A percentile compares a stretch with the other conserved stretches of the same genome.
These are phyloP conservation scores for Chionis minor DNA, from an alignment of 2,113 vertebrate species.

Conservation along the genomic window DNA sequence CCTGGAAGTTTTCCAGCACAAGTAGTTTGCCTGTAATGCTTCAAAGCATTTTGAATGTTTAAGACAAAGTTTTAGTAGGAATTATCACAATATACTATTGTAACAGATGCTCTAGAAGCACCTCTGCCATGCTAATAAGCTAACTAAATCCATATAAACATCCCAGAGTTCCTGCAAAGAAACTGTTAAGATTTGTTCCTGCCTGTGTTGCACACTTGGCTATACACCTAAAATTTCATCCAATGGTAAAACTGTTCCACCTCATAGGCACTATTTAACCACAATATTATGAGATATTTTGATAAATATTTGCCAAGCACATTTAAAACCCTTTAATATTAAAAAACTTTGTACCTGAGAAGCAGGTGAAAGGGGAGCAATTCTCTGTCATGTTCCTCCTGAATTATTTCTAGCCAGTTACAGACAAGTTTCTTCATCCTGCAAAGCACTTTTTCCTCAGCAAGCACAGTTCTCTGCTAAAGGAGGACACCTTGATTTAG, in stretches of 20 bases:
- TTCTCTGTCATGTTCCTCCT: neutral
- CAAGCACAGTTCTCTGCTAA: neutral
- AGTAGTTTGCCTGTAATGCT: neutral
- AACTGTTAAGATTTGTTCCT: neutral
- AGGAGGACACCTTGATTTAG: neutral
- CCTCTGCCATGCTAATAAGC: neutral
- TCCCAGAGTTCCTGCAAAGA: neutral
- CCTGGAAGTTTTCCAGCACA: neutral
- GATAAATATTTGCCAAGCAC: neutral
- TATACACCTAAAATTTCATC: neutral
- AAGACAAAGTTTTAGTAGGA: neutral
- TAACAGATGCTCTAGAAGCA: neutral
- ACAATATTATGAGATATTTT: neutral
- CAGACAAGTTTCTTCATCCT: neutral
- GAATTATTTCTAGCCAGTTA: neutral
- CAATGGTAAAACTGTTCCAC: neutral
- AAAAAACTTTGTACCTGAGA: neutral
- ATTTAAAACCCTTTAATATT: neutral
- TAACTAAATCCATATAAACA: neutral
- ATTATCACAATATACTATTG: neutral
- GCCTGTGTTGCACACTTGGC: neutral
- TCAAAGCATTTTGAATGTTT: neutral
- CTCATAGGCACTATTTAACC: neutral
- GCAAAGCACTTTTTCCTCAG: neutral
- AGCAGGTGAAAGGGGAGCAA: neutral